These are phyloP conservation scores for Drosophila kokeensis DNA, from an alignment of 2,888 invertebrate species.

Conservation along the genomic window DNA sequence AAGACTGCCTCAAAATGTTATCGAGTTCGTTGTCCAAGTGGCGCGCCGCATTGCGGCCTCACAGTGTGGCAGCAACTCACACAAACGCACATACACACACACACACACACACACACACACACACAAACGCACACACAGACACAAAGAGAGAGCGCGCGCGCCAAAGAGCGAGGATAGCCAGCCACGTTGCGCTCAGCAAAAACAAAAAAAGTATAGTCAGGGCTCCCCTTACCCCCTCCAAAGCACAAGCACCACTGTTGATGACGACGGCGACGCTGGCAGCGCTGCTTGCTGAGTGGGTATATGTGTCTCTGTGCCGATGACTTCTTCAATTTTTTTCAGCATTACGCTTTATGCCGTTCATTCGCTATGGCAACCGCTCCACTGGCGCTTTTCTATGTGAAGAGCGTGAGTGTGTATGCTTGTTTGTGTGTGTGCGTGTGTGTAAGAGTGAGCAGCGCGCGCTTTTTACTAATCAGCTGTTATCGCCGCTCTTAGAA, in stretches of 20 bases:
- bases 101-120: conserved; percentile 13
- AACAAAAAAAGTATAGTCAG: not conserved
- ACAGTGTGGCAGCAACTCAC: conserved; percentile 63
- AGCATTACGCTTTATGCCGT: conserved; percentile 74
- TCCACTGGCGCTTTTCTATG: conserved; percentile 48
- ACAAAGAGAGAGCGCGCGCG: conserved; percentile 17
- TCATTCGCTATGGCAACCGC: conserved; percentile 80
- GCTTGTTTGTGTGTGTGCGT: conserved; percentile 20
- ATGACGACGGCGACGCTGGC: conserved; percentile 33
- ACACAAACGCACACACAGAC: conserved; percentile 24
- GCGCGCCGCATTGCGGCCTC: conserved; percentile 73
- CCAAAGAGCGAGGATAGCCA: conserved; percentile 35
- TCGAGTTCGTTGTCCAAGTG: conserved; percentile 84
- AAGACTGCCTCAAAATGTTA: conserved; percentile 86
- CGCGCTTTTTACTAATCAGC: conserved; percentile 71
- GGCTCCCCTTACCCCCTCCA: conserved; percentile 12
- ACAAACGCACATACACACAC: conserved; percentile 29
- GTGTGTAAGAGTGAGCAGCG: conserved; percentile 40
- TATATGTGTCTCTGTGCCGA: conserved; percentile 84
- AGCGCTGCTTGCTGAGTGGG: conserved; percentile 77
- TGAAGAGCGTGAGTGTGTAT: conserved; percentile 14
- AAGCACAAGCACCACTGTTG: conserved; percentile 44
- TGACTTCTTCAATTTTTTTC: conserved; percentile 76
- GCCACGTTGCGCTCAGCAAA: conserved; percentile 47
- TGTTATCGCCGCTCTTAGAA: conserved; percentile 54